Base-by-base conservation (phyloP, 2,113 vertebrate species). In the Hippoglossus stenolepis region DNA sequence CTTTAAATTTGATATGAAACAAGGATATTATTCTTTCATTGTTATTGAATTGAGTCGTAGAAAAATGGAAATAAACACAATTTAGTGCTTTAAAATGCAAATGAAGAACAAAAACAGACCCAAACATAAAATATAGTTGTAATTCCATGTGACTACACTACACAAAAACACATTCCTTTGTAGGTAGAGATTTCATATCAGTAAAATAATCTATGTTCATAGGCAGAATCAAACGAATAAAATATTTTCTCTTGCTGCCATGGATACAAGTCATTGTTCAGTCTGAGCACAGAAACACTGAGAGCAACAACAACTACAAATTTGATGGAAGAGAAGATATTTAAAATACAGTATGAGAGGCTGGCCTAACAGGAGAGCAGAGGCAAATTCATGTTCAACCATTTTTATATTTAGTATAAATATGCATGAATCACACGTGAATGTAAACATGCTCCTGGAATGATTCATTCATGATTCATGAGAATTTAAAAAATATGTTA, bases 221-320 rank as follows among this genome's bases (percentile, higher is more conserved):
- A 53, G n/a, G 2, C 21, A 64, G 40, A 69, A 17, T 28, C 14
- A 53, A 59, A 49, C 31, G 45, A 70, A 77, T 43, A 11, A 53
- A 31, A 60, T 23, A 64, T 13, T 18, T 65, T 49, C 28, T 51
- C 14, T 15, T 3, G 24, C 70, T 54, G 38, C 66, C 20, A 53
- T 65, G 61, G 56, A 31, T 21, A 65, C 49, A 69, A 74, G 9
- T 38, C 43, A 47, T 65, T 69, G 38, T 60, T 21, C 23, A 51
- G 62, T 17, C 28, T 15, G 40, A 70, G 56, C 12, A 60, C 28
- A 49, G 31, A 60, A 35, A 0, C 13, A 5, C 3, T 24, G 10
- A 51, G 14, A 59, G 15, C 24, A 38, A 10, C 21, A 8, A 40
- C 9, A 43, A 10, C 7, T 18, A 21, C 14, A 14, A 4, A 1